Base-by-base conservation (phyloP, 2,888 invertebrate species). In the Oscheius sp. region DNA sequence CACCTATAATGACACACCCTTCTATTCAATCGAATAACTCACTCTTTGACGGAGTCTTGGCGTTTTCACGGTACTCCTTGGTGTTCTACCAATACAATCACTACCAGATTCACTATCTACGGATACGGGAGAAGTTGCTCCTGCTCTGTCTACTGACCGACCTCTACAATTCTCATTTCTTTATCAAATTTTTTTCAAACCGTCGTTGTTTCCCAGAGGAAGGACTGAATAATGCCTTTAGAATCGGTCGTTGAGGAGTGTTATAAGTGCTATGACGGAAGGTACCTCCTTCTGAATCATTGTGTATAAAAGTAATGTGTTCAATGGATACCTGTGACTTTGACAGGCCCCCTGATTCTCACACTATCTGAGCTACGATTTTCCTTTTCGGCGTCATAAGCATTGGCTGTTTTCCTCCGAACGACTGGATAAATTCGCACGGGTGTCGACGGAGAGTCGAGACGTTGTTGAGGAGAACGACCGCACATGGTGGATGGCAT, bases 1-100 rank as follows among this genome's bases (percentile, higher is more conserved):
- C 67, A 92, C 88, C 65, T 62, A 49, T 6, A n/a, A 54, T 2
- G 14, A 41, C 4, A 41, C 14, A 41, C 12, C 14, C n/a, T 30
- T 33, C 14, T 17, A n/a, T n/a, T n/a, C n/a, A n/a, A n/a, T n/a
- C n/a, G 9, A 22, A 24, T 20, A 33, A 59, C 38, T 26, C 20
- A 69, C 73, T n/a, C 83, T 72, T 56, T 77, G 77, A n/a, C 78
- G 68, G 22, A 85, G 68, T 45, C 79, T 65, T 6, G 80, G 75
- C 14, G 83, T 80, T 71, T 81, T 78, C 8, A 74, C 74, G 2
- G 75, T 64, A 36, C 71, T 72, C 59, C 80, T 64, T 6, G 81
- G 80, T 14, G 81, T 80, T 20, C 78, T 70, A n/a, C 45, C 38
- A 20, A 57, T 36, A 6, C 33, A 2, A 9, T 67, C 67, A 12